Conservation (phyloP, 2,888 invertebrate species). For the Neelides folsomi region DNA sequence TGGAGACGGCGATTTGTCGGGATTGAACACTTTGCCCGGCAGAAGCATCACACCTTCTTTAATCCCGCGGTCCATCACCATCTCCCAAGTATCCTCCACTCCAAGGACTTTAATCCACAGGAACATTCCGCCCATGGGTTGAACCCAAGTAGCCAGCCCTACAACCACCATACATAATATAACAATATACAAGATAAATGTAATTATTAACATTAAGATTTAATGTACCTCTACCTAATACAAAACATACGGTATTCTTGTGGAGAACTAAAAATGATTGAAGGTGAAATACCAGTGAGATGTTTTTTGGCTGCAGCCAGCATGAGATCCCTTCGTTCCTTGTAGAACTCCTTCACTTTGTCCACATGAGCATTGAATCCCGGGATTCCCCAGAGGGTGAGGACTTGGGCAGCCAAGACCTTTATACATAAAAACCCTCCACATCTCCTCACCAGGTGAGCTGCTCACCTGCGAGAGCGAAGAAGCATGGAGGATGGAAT, state of each 20-base stretch:
- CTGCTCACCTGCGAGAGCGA: constrained; percentile 50
- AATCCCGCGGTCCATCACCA: constrained; percentile 56
- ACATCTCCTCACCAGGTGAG: neutral
- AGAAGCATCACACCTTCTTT: constrained; percentile 54
- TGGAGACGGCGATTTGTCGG: constrained; percentile 50
- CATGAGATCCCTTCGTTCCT: constrained; percentile 49
- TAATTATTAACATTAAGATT: too few species aligned
- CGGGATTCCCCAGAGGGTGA: constrained; percentile 48
- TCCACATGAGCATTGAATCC: constrained; percentile 49
- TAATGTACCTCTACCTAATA: too few species aligned
- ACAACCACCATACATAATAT: too few species aligned
- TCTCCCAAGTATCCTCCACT: constrained; percentile 55
- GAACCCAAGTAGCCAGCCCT: constrained; percentile 52
- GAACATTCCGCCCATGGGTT: constrained; percentile 62
- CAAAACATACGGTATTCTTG: too few species aligned
- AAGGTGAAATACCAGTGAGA: constrained; percentile 42
- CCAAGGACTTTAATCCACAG: constrained; percentile 58
- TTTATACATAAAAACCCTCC: constrained; percentile 35
- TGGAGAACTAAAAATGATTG: too few species aligned
- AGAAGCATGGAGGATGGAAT: constrained; percentile 51
- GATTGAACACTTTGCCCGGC: constrained; percentile 61
- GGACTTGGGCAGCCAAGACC: constrained; percentile 46
- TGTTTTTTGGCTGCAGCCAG: constrained; percentile 47
- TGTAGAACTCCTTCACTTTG: constrained; percentile 50
- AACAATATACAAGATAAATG: too few species aligned